These are phyloP conservation scores for Priapulus caudatus DNA, from an alignment of 2,888 invertebrate species.

Conservation along the genomic window DNA sequence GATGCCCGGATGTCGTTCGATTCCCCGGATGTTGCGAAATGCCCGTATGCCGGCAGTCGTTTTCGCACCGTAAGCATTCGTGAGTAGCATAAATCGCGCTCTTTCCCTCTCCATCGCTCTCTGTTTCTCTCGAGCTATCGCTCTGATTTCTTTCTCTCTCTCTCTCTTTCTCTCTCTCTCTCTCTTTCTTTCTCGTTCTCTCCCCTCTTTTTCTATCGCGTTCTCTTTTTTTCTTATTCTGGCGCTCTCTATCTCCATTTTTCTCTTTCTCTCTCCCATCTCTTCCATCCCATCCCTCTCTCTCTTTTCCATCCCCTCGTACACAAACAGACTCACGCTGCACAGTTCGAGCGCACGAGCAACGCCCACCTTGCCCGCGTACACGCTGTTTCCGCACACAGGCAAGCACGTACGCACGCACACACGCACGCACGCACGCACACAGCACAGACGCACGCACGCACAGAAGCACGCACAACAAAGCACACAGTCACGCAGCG, in stretches of 20 bases:
- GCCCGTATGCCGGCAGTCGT: too few species aligned
- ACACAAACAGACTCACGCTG: too few species aligned
- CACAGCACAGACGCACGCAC: not conserved
- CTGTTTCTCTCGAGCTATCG: not conserved
- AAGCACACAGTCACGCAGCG: not conserved
- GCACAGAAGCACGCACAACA: not conserved
- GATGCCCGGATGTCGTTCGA: too few species aligned
- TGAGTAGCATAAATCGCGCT: too few species aligned
- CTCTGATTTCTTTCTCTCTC: not conserved
- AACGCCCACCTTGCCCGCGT: too few species aligned
- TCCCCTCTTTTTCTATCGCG: not conserved
- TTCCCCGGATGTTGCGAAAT: too few species aligned
- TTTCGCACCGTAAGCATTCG: too few species aligned
- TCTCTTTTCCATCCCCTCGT: not conserved
- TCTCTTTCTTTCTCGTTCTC: not conserved
- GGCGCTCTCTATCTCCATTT: not conserved
- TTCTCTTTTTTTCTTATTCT: not conserved
- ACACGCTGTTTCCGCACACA: not conserved
- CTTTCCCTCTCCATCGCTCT: too few species aligned
- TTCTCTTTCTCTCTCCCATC: not conserved
- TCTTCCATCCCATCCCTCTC: constrained; percentile 3
- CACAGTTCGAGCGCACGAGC: too few species aligned
- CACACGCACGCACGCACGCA: constrained; percentile 3
- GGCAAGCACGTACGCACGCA: not conserved
- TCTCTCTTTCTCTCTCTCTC: not conserved